phyloP scores from a whole-genome alignment of 2,797 vertebrate genomes.

The Oophaga sylvatica region DNA sequence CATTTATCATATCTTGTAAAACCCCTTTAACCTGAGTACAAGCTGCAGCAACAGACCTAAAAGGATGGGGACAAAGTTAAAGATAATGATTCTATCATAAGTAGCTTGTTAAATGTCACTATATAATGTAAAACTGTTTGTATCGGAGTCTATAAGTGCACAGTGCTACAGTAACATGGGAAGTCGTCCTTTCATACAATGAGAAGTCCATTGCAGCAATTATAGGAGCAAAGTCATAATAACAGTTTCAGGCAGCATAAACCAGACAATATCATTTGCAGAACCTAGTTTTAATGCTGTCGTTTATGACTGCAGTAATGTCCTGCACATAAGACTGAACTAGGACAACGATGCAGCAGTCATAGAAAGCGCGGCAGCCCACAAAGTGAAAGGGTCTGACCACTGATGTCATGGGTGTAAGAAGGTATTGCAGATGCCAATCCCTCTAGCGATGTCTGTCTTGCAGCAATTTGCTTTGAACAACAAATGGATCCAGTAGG shows the following conservation, averaged over 20 bases:
- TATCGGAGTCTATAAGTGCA: neutral
- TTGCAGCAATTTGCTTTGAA: neutral
- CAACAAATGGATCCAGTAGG: neutral
- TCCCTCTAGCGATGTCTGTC: neutral
- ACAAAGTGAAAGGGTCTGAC: neutral
- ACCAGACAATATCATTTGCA: neutral
- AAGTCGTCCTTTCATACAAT: neutral
- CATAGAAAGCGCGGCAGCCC: neutral
- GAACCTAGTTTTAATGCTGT: neutral
- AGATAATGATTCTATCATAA: neutral
- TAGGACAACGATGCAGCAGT: neutral
- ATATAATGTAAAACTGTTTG: neutral
- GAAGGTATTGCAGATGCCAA: neutral
- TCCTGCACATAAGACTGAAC: neutral
- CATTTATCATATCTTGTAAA: too few species aligned
- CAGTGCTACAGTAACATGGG: neutral
- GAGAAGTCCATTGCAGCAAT: neutral
- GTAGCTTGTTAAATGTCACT: neutral
- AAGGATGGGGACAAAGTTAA: too few species aligned
- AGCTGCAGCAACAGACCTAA: too few species aligned
- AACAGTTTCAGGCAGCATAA: slow-evolving; percentile 5
- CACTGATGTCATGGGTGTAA: neutral
- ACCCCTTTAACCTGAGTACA: too few species aligned
- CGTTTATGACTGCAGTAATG: neutral
- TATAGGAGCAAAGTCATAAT: neutral